phyloP scores from a whole-genome alignment of 1,140 invertebrate species.

The Drosophila triauraria region DNA sequence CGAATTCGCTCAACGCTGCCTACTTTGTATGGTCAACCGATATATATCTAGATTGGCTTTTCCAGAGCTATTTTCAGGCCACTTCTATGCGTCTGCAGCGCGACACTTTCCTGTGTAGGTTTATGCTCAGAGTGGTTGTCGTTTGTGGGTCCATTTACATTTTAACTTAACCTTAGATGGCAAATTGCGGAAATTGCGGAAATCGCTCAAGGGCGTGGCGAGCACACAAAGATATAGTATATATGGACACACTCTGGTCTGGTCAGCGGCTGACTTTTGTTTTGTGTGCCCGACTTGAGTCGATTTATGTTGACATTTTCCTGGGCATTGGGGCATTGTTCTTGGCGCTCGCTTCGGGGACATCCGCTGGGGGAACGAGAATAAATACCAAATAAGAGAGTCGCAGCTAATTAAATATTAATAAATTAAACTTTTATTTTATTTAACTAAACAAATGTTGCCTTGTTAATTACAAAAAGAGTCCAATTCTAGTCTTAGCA shows the following conservation, averaged over 20 bases:
- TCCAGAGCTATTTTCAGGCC: constrained; percentile 14
- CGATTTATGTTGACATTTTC: constrained; percentile 72
- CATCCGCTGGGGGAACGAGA: constrained; percentile 32
- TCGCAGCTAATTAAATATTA: constrained; percentile 51
- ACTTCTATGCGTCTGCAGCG: constrained; percentile 35
- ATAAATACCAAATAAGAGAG: constrained; percentile 31
- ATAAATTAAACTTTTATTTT: constrained; percentile 78
- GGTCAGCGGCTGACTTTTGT: constrained; percentile 9
- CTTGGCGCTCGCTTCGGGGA: constrained; percentile 6
- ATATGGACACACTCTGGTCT: constrained; percentile 8
- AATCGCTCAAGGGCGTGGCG: constrained; percentile 68
- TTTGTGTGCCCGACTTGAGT: constrained; percentile 15
- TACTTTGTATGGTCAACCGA: constrained; percentile 44
- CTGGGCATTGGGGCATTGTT: constrained; percentile 27
- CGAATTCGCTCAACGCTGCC: constrained; percentile 21
- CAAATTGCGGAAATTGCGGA: constrained; percentile 73
- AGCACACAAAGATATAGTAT: constrained; percentile 24
- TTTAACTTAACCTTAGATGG: constrained; percentile 70
- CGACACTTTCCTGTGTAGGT: constrained; percentile 41
- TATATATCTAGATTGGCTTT: constrained; percentile 41
- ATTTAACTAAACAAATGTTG: constrained; percentile 72
- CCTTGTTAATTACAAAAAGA: constrained; percentile 78
- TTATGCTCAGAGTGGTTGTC: constrained; percentile 40
- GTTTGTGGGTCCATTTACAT: constrained; percentile 67
- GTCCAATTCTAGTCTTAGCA: constrained; percentile 61